phyloP scores from a whole-genome alignment of 2,113 vertebrate genomes.

The Penelope pileata region DNA sequence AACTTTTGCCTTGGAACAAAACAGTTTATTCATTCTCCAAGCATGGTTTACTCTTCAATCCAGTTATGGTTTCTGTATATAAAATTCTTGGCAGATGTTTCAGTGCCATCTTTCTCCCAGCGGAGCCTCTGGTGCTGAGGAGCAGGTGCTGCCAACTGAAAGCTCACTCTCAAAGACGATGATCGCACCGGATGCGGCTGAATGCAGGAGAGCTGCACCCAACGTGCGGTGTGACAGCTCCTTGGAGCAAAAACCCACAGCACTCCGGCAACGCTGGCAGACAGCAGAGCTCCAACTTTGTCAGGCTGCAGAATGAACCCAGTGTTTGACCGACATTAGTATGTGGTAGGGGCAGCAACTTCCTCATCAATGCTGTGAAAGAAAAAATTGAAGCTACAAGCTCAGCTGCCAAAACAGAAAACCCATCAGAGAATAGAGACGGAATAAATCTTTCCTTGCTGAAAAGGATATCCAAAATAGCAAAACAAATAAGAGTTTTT shows the following conservation, averaged over 20 bases:
- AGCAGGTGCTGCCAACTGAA: neutral
- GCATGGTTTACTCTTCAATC: neutral
- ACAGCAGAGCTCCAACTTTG: neutral
- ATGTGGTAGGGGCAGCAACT: neutral
- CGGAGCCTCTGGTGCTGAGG: neutral
- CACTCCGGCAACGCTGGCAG: neutral
- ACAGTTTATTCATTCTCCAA: neutral
- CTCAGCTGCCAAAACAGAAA: neutral
- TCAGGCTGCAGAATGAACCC: conserved; percentile 19
- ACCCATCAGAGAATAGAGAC: neutral
- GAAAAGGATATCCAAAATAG: neutral
- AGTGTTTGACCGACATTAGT: conserved; percentile 1
- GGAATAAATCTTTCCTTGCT: neutral
- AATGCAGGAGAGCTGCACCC: neutral
- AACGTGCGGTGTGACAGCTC: neutral
- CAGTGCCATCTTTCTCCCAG: neutral
- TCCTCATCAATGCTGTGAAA: neutral
- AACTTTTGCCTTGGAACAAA: neutral
- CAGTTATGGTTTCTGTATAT: neutral
- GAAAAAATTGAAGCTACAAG: neutral
- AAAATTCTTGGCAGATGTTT: neutral
- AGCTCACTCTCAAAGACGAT: neutral
- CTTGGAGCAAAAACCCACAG: neutral
- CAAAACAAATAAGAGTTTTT: neutral
- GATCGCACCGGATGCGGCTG: neutral